phyloP scores from a whole-genome alignment of 2,888 invertebrate genomes.

The Aricia artaxerxes region DNA sequence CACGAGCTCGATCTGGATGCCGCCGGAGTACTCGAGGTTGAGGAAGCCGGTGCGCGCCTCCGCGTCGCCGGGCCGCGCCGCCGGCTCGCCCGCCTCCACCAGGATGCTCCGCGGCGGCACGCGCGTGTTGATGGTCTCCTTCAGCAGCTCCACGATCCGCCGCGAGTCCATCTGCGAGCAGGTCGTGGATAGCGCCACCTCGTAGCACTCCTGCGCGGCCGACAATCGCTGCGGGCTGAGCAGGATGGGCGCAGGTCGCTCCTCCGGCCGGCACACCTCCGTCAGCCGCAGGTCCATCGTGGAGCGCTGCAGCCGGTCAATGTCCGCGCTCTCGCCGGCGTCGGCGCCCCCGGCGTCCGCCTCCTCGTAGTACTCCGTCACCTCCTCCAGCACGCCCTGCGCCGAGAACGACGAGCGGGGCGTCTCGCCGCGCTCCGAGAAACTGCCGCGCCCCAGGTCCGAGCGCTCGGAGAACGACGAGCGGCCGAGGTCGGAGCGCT shows the following conservation, averaged over 20 bases:
- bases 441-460: constrained; percentile 71
- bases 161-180: constrained; percentile 90
- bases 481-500: constrained; percentile 77
- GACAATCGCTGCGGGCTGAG: constrained; percentile 68
- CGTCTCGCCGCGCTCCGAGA: constrained; percentile 73
- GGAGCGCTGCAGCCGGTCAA: constrained; percentile 68
- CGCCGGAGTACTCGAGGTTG: constrained; percentile 89
- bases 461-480: constrained; percentile 77
- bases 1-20: constrained; percentile 91
- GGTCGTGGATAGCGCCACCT: constrained; percentile 88
- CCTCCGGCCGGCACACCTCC: constrained; percentile 64
- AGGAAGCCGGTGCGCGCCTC: constrained; percentile 76
- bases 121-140: constrained; percentile 88
- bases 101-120: constrained; percentile 84
- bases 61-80: constrained; percentile 50
- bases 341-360: constrained; percentile 65
- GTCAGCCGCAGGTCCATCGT: constrained; percentile 70
- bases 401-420: constrained; percentile 72
- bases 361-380: constrained; percentile 69
- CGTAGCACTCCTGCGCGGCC: constrained; percentile 78
- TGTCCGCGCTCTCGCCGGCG: constrained; percentile 57
- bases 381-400: constrained; percentile 69
- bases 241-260: constrained; percentile 62
- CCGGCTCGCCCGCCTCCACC: constrained; percentile 69
- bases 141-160: constrained; percentile 89